Evolutionary conservation across 2,113 vertebrate genomes (phyloP), one percentile per base, ranked within the genome.

Genomic region (Zapornia atra): DNA sequence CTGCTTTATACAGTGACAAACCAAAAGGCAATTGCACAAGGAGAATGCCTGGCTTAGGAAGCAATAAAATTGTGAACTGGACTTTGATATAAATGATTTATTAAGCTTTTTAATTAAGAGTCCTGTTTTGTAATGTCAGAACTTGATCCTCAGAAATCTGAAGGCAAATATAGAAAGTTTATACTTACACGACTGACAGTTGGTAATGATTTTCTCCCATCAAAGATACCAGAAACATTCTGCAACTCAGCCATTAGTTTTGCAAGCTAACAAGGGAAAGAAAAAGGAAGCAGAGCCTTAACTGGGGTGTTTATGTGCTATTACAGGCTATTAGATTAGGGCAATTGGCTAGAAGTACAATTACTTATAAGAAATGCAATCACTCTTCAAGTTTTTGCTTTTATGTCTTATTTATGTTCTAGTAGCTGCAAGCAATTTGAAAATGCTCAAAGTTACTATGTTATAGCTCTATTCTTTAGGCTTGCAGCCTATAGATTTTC

Each of bases 191-290:
- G 97, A 71, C 96, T 94, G 54, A 97, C 92, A 33, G 96, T 57
- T 14, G 98, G 97, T 31, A 98, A 69, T 8, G 98, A 97, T 75
- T 83, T 96, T 78, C 97, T 98, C 69, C 95, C 97, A 26, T 98
- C 97, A 77, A 99, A 97, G 20, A 99, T 96, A 75, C 98, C 99
- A 53, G 99, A 98, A 34, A 99, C 98, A 88, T 97, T 99, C 91
- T 99, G 98, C 95, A 99, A 95, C 94, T 99, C 99, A 14, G 99
- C 98, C 99, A 99, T 99, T 65, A 99, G 98, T 92, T 99, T 99
- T 86, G 99, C 98, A 95, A 99, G 99, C 99, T 99, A 94, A 76
- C 96, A 86, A 84, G 57, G 51, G 71, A 82, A 80, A 95, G 53
- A 84, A 88, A 86, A 88, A 93, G 63, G 31, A 92, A 95, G 56